phyloP scores from a whole-genome alignment of 2,797 vertebrate species.

The Pseudochaenichthys georgianus region DNA sequence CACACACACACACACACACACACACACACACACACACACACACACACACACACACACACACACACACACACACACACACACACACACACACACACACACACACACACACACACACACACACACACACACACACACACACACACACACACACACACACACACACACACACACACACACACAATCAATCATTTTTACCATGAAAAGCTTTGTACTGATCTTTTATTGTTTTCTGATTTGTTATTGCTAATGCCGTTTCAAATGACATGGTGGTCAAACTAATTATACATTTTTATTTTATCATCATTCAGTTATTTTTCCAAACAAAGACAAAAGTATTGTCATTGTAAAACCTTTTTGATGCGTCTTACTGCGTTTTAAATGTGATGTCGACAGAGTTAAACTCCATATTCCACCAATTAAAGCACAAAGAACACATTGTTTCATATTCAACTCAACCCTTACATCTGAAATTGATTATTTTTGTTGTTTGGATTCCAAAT shows the following conservation, averaged over 20 bases:
- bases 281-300: conserved; percentile 54
- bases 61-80: no score
- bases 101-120: no score
- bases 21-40: no score
- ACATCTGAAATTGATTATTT: conserved; percentile 76
- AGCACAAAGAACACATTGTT: conserved; percentile 76
- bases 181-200: conserved; percentile 43
- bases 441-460: conserved; percentile 44
- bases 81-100: no score
- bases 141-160: no score
- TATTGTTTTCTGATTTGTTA: conserved; percentile 78
- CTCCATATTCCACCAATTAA: conserved; percentile 76
- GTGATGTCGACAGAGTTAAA: conserved; percentile 66
- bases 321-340: conserved; percentile 47
- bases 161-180: no score
- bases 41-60: no score
- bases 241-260: conserved; percentile 72
- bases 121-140: no score
- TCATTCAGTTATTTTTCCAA: conserved; percentile 39
- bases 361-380: conserved; percentile 64
- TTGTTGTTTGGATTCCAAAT: conserved; percentile 57
- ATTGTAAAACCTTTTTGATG: conserved; percentile 73
- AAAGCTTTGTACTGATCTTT: conserved; percentile 59
- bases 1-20: no score
- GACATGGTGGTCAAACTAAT: conserved; percentile 75